phyloP scores from a whole-genome alignment of 2,113 vertebrate genomes.

The Eptatretus burgeri region DNA sequence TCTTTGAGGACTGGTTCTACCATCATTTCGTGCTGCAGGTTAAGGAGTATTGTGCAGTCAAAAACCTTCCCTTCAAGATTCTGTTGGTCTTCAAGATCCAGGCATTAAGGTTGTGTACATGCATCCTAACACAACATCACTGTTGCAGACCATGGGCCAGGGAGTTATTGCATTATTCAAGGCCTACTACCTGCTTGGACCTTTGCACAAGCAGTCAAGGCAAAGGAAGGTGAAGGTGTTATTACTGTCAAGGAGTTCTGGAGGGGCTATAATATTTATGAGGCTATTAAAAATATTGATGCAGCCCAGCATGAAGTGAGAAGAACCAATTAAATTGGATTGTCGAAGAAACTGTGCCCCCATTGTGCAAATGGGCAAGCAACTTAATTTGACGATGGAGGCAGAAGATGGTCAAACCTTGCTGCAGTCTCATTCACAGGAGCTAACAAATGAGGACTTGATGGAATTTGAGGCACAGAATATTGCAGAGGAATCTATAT shows the following conservation, averaged over 20 bases:
- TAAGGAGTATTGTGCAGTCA: not conserved
- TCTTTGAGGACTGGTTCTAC: not conserved
- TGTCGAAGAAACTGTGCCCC: not conserved
- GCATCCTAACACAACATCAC: not conserved
- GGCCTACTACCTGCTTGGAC: not conserved
- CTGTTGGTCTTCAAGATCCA: not conserved
- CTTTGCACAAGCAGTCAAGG: not conserved
- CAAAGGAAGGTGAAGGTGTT: not conserved
- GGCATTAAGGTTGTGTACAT: not conserved
- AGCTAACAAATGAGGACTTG: not conserved
- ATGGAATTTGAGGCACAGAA: not conserved
- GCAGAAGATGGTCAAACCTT: not conserved
- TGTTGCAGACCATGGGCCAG: not conserved
- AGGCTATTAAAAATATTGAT: slow-evolving; percentile 2
- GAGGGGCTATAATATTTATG: not conserved
- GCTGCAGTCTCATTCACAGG: not conserved
- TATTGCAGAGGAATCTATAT: not conserved
- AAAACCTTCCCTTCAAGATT: not conserved
- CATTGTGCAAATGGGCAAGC: not conserved
- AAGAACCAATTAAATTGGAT: not conserved
- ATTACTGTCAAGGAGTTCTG: not conserved
- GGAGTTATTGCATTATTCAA: not conserved
- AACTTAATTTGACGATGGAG: not conserved
- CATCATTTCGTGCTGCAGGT: not conserved
- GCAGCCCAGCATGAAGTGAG: not conserved